Base-by-base conservation (phyloP, 2,113 vertebrate species). In the Talpa occidentalis region DNA sequence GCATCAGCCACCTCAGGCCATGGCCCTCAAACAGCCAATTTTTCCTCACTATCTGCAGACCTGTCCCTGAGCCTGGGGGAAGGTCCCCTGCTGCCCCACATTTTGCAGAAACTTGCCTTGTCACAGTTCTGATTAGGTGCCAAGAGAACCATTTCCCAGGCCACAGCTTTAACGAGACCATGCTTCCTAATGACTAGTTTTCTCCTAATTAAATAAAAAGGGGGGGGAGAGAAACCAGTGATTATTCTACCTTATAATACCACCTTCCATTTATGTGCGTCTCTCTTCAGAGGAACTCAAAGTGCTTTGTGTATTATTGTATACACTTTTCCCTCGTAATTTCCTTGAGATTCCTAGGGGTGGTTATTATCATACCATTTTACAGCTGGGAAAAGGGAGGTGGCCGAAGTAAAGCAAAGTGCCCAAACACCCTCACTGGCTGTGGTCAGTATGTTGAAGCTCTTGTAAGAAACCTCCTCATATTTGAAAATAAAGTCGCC, bases 181-280 rank as follows among this genome's bases (percentile, higher is more conserved):
- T 91, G 92, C 90, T 94, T 91, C 72, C 79, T 97, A 97, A 97
- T 97, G 64, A 97, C 92, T 92, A 62, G 94, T 96, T 96, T 97
- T 94, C 93, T 90, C 92, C 92, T 95, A 96, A 97, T 94, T 97
- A 97, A 96, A 94, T 97, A 95, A 97, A 96, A 88, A 87, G 74
- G 80, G 69, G 66, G 66, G 79, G 86, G 81, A 59, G 52, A 22
- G 79, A 82, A 94, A 87, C 67, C 84, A 62, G 67, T 80, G 24
- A 95, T 94, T 91, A 81, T 67, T 47, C 70, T n/a, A 47, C 35
- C 70, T 90, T 70, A 47, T 92, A 95, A 88, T 60, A 90, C 90
- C 67, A 66, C 62, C 90, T 95, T 72, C 81, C 69, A 28, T 97
- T 96, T 96, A 95, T 67, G 66, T 66, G 97, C 87, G 83, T 96